phyloP scores from a whole-genome alignment of 2,797 vertebrate genomes.

The Aphelocoma californica region DNA sequence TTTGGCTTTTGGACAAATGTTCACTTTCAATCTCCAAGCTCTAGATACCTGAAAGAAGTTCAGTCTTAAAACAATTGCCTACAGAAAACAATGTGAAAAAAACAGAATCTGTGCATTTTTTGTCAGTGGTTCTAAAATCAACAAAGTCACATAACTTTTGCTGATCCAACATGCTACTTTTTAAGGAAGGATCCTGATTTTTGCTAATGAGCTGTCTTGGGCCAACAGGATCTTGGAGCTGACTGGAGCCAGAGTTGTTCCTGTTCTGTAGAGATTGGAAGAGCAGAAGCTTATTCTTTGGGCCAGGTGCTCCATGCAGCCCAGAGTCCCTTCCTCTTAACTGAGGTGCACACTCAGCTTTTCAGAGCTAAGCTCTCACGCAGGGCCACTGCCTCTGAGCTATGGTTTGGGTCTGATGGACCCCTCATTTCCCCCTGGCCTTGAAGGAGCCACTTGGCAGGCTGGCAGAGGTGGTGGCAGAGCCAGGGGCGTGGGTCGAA shows the following conservation, averaged over 20 bases:
- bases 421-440: accelerated
- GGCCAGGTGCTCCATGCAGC: neutral
- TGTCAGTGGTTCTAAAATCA: neutral
- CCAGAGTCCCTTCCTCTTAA: neutral
- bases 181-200: neutral
- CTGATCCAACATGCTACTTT: accelerated
- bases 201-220: neutral
- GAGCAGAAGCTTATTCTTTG: accelerated
- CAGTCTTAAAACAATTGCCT: neutral
- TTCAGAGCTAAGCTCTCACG: neutral
- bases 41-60: neutral
- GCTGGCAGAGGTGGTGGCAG: neutral
- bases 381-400: no score
- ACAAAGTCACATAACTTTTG: accelerated
- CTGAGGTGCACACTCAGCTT: neutral
- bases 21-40: neutral
- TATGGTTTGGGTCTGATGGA: neutral
- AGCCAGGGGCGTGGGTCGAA: accelerated
- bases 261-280: accelerated
- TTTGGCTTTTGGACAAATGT: neutral
- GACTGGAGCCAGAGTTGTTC: accelerated
- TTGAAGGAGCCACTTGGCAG: neutral
- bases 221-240: neutral
- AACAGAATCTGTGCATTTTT: accelerated
- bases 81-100: neutral